Percentiles rank a stretch among this genome's conserved stretches.
phyloP scores from a whole-genome alignment of 2,797 vertebrate genomes.

The Gambusia yucatana region DNA sequence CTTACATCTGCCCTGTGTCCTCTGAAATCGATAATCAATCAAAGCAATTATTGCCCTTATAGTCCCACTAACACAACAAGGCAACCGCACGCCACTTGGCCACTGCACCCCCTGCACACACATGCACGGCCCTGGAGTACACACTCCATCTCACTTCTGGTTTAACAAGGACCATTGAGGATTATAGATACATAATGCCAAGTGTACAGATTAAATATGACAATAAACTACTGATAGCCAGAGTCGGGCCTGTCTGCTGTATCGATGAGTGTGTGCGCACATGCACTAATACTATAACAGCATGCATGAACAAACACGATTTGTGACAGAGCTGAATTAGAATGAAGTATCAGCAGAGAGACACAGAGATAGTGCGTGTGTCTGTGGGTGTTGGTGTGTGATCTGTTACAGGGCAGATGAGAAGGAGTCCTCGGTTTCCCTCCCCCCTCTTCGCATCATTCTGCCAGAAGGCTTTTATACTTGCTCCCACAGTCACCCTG shows the following conservation, averaged over 20 bases:
- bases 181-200: constrained; percentile 76
- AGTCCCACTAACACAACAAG: constrained; percentile 65
- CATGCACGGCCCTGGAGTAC: constrained; percentile 66
- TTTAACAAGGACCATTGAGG: constrained; percentile 75
- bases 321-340: constrained; percentile 81
- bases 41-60: constrained; percentile 80
- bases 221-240: constrained; percentile 82
- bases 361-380: constrained; percentile 39
- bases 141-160: constrained; percentile 74
- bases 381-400: constrained; percentile 48
- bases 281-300: constrained; percentile 68
- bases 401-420: constrained; percentile 74
- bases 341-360: constrained; percentile 75
- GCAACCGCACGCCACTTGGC: constrained; percentile 41
- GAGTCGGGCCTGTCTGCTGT: constrained; percentile 72
- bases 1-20: constrained; percentile 52
- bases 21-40: constrained; percentile 81
- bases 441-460: constrained; percentile 64
- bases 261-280: constrained; percentile 38
- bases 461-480: constrained; percentile 76
- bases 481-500: constrained; percentile 71
- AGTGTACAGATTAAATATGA: constrained; percentile 84
- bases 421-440: constrained; percentile 70
- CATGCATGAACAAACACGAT: constrained; percentile 83
- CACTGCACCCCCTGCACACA: constrained; percentile 34